phyloP scores from a whole-genome alignment of 2,113 vertebrate genomes.

The Lophotis ruficrista region DNA sequence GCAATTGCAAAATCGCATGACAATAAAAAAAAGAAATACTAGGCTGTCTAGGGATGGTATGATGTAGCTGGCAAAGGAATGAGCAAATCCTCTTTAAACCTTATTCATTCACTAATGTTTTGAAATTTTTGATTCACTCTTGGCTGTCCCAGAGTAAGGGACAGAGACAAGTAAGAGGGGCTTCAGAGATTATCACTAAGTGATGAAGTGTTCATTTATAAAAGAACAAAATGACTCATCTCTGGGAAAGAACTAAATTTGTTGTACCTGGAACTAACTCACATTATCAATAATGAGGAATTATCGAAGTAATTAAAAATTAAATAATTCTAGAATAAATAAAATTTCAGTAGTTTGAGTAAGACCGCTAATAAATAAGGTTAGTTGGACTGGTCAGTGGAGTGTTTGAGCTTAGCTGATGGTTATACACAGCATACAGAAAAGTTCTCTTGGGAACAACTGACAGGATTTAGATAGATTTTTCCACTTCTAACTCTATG shows the following conservation, averaged over 20 bases:
- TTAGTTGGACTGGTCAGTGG: not conserved
- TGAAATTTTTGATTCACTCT: not conserved
- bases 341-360: not conserved
- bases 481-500: not conserved
- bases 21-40: not conserved
- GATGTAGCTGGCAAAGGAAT: not conserved
- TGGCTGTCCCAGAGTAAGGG: not conserved
- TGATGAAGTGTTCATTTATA: not conserved
- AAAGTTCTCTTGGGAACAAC: not conserved
- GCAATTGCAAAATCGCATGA: not conserved
- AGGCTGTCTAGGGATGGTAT: not conserved
- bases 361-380: not conserved
- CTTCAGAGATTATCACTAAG: not conserved
- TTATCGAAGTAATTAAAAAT: not conserved
- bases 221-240: not conserved
- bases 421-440: not conserved
- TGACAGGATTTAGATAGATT: not conserved
- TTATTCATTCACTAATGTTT: not conserved
- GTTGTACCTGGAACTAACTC: not conserved
- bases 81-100: not conserved
- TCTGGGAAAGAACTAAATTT: not conserved
- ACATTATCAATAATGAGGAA: not conserved
- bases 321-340: not conserved
- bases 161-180: not conserved
- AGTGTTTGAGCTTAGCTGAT: not conserved